These are phyloP conservation scores for Apis florea DNA, from an alignment of 1,140 invertebrate genomes.

Conservation along the genomic window DNA sequence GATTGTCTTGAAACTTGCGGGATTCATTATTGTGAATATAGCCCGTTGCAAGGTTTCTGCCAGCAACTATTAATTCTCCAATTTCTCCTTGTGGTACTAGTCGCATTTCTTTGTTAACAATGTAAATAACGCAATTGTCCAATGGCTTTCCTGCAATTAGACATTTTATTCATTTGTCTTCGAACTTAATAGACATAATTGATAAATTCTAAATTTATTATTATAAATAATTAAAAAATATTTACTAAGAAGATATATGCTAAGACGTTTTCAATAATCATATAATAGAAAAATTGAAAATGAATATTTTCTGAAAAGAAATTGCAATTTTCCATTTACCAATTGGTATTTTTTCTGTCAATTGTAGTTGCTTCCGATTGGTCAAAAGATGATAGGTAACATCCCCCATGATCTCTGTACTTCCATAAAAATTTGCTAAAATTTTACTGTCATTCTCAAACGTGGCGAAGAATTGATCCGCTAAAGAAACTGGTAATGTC, in stretches of 20 bases:
- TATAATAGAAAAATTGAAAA: too few species aligned
- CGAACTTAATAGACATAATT: not conserved
- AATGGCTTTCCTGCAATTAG: slow-evolving; percentile 83
- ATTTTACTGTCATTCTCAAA: slow-evolving; percentile 83
- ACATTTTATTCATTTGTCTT: not conserved
- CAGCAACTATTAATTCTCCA: slow-evolving; percentile 90
- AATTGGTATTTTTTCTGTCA: slow-evolving; percentile 88
- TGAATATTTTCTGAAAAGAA: too few species aligned
- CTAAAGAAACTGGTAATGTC: slow-evolving; percentile 84
- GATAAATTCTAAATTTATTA: not conserved
- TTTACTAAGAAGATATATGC: too few species aligned
- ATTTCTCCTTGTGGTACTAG: slow-evolving; percentile 85
- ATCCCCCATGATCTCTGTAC: slow-evolving; percentile 93
- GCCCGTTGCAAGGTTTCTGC: slow-evolving; percentile 88
- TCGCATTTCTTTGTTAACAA: slow-evolving; percentile 87
- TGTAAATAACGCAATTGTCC: slow-evolving; percentile 89
- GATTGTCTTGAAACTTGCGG: slow-evolving; percentile 88
- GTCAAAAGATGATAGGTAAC: slow-evolving; percentile 85
- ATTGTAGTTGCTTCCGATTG: slow-evolving; percentile 81
- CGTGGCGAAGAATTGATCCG: slow-evolving; percentile 86
- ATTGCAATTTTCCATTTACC: slow-evolving; percentile 80
- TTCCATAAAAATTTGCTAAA: slow-evolving; percentile 93
- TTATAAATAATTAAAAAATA: too few species aligned
- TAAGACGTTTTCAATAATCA: not conserved
- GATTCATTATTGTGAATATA: slow-evolving; percentile 88